These are phyloP conservation scores for Chaenogobius annularis DNA, from an alignment of 2,113 vertebrate species.

Conservation along the genomic window DNA sequence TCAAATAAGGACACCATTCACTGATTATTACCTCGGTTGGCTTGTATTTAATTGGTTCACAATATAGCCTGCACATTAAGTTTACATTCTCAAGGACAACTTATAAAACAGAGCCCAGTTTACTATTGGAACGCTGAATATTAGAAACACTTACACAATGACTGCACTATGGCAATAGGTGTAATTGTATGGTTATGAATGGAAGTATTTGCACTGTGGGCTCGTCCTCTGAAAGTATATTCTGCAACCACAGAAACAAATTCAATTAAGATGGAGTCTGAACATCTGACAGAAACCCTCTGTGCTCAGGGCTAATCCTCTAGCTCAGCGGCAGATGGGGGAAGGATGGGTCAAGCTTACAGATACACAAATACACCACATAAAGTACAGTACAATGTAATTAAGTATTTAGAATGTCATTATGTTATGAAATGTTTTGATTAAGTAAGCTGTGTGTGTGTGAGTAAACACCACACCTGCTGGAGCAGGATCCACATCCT, in stretches of 20 bases:
- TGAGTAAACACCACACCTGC: background rate
- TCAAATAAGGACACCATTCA: no score
- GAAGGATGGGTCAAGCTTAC: background rate
- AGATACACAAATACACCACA: background rate
- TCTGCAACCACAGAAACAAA: background rate
- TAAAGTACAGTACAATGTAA: background rate
- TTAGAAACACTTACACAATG: background rate
- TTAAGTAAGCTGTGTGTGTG: background rate
- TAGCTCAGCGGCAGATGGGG: no score
- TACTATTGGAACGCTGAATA: background rate
- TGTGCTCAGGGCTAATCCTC: no score
- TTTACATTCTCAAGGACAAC: no score
- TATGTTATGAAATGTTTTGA: background rate
- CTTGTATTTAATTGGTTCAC: no score
- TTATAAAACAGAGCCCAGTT: background rate
- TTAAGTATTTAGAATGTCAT: background rate
- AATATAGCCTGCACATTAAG: no score
- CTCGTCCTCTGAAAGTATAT: background rate
- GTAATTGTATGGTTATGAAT: background rate
- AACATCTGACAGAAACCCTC: background rate
- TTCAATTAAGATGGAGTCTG: background rate
- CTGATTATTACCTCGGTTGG: no score
- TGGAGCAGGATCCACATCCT: conserved; percentile 3
- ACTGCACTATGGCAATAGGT: background rate
- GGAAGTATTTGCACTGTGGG: background rate